Conservation (phyloP, 35 echinoderm and acorn worm genomes). For the Eucidaris tribuloides region DNA sequence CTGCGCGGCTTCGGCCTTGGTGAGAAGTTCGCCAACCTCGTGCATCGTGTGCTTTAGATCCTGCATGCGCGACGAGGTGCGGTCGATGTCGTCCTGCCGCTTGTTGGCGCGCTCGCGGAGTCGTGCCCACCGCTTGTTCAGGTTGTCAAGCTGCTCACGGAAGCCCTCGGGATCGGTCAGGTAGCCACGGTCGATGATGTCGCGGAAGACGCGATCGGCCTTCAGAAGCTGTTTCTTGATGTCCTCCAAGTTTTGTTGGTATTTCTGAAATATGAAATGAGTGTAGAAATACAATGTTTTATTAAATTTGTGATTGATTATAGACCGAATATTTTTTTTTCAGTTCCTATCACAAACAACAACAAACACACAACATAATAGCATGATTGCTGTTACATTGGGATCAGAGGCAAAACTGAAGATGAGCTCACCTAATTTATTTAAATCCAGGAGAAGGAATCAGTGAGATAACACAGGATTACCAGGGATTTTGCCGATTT, state of each 20-base stretch:
- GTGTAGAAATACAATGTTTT: not conserved
- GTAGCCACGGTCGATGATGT: slow-evolving; percentile 94
- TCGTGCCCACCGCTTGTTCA: slow-evolving; percentile 82
- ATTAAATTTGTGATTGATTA: too few species aligned
- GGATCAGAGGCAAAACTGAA: too few species aligned
- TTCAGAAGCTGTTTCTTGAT: slow-evolving; percentile 75
- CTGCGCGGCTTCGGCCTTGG: slow-evolving; percentile 60
- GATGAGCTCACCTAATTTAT: too few species aligned
- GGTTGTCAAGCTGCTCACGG: slow-evolving; percentile 93
- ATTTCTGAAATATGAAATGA: slow-evolving; percentile 15
- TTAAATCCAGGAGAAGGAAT: too few species aligned
- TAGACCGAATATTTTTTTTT: too few species aligned
- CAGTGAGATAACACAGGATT: too few species aligned
- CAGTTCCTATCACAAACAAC: too few species aligned
- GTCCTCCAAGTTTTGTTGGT: slow-evolving; percentile 77
- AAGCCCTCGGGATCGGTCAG: slow-evolving; percentile 80
- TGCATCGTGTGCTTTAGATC: slow-evolving; percentile 79
- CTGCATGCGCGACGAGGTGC: slow-evolving; percentile 62
- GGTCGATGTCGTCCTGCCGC: slow-evolving; percentile 78
- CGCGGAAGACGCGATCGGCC: slow-evolving; percentile 70
- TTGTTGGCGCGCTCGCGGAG: slow-evolving; percentile 70
- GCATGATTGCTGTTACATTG: too few species aligned
- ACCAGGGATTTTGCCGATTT: too few species aligned
- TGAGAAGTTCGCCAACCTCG: slow-evolving; percentile 70
- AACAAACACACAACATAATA: too few species aligned